Evolutionary conservation across 2,888 invertebrate species (phyloP).

Genomic region (Schizaphis graminum): DNA sequence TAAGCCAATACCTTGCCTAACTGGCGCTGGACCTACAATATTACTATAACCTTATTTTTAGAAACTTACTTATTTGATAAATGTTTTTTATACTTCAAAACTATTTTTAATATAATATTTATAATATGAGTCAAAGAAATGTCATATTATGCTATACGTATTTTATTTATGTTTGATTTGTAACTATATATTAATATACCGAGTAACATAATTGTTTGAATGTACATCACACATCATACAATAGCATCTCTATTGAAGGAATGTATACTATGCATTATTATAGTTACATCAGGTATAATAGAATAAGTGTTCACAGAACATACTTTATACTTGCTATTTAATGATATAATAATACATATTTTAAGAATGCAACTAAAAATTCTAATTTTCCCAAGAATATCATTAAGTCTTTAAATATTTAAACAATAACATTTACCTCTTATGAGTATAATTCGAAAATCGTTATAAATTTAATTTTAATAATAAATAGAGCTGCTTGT

Average conservation of each 20-base stretch:
- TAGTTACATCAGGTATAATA: neutral
- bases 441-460: neutral
- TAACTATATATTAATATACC: neutral
- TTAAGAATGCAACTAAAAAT: neutral
- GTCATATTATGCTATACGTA: neutral
- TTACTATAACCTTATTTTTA: neutral
- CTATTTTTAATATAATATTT: neutral
- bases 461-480: neutral
- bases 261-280: neutral
- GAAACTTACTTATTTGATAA: neutral
- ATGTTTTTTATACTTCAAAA: neutral
- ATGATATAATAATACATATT: neutral
- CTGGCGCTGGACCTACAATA: too few relatives aligned
- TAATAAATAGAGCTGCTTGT: neutral
- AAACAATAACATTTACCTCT: neutral
- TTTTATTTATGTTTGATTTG: neutral
- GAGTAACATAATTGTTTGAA: neutral
- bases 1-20: too few relatives aligned
- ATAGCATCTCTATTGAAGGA: neutral
- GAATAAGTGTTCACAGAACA: neutral
- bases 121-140: neutral
- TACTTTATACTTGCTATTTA: neutral
- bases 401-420: neutral
- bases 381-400: neutral
- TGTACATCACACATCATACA: neutral